Evolutionary conservation across 2,797 vertebrate genomes (phyloP).

Genomic region (Melanotaenia nigrans): DNA sequence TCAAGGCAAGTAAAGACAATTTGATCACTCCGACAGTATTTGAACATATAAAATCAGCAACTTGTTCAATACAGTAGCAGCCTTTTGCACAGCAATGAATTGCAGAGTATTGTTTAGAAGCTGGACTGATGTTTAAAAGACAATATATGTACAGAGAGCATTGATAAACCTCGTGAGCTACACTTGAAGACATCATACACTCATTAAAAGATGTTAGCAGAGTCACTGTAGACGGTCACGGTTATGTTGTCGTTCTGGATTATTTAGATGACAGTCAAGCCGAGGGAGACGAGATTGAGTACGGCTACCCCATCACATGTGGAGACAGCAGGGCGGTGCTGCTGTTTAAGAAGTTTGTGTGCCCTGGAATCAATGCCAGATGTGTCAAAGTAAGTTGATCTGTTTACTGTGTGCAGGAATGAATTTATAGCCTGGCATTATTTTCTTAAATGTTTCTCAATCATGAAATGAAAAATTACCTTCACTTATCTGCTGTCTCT

Average conservation of each 20-base stretch:
- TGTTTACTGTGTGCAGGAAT: background rate
- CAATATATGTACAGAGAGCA: background rate
- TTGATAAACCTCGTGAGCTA: background rate
- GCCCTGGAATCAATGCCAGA: conserved; percentile 93
- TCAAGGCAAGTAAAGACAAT: conserved; percentile 70
- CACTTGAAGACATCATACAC: background rate
- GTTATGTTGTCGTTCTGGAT: conserved; percentile 16
- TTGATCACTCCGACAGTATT: background rate
- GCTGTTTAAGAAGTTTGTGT: conserved; percentile 95
- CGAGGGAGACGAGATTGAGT: conserved; percentile 83
- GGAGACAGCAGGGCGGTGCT: conserved; percentile 93
- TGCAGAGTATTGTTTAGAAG: background rate
- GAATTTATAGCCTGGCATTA: background rate
- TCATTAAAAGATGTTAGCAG: background rate
- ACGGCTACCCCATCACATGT: conserved; percentile 94
- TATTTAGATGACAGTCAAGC: conserved; percentile 54
- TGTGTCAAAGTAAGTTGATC: conserved; percentile 88
- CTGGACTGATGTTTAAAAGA: background rate
- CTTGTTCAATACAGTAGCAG: background rate
- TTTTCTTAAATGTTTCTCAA: background rate
- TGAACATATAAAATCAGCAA: background rate
- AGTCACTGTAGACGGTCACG: background rate
- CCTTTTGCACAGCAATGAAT: background rate
- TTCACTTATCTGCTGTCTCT: background rate
- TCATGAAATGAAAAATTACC: background rate